A percentile compares a stretch with the other conserved stretches of the same genome.
These are phyloP conservation scores for Artibeus jamaicensis DNA, from an alignment of 2,797 vertebrate species.

Conservation along the genomic window DNA sequence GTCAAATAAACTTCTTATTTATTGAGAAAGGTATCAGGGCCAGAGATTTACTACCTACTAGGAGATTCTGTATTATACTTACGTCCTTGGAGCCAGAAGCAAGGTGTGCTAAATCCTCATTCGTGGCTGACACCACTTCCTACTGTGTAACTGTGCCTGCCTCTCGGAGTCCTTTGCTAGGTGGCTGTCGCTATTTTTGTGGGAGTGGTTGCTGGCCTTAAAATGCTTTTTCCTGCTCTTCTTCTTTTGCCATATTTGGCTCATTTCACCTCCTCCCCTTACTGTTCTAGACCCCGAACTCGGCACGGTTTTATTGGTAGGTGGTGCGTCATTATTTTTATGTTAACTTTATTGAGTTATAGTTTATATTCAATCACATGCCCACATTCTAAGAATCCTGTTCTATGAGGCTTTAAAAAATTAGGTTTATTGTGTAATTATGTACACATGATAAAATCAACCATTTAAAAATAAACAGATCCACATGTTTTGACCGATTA, in stretches of 20 bases:
- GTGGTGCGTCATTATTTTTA: not conserved
- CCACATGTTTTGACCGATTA: not conserved
- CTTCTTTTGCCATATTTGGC: not conserved
- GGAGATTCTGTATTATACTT: not conserved
- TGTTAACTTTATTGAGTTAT: not conserved
- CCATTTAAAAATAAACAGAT: not conserved
- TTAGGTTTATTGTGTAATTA: not conserved
- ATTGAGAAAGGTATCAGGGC: not conserved
- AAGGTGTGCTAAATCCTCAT: not conserved
- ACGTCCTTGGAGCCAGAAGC: accelerated
- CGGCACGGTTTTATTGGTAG: not conserved
- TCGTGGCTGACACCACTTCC: not conserved
- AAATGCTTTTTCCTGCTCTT: not conserved
- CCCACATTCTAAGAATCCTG: not conserved
- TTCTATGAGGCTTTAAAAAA: not conserved
- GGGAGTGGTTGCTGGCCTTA: not conserved
- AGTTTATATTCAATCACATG: not conserved
- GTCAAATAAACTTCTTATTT: not conserved
- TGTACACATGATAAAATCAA: not conserved
- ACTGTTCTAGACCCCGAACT: not conserved
- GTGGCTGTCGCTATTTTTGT: not conserved
- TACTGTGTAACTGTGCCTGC: too few relatives aligned
- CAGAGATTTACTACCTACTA: not conserved
- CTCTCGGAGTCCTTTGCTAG: not conserved
- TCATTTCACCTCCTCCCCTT: not conserved